Percentiles rank a stretch among this genome's conserved stretches.
These are phyloP conservation scores for Druceiella hillmani DNA, from an alignment of 2,888 invertebrate species.

Conservation along the genomic window DNA sequence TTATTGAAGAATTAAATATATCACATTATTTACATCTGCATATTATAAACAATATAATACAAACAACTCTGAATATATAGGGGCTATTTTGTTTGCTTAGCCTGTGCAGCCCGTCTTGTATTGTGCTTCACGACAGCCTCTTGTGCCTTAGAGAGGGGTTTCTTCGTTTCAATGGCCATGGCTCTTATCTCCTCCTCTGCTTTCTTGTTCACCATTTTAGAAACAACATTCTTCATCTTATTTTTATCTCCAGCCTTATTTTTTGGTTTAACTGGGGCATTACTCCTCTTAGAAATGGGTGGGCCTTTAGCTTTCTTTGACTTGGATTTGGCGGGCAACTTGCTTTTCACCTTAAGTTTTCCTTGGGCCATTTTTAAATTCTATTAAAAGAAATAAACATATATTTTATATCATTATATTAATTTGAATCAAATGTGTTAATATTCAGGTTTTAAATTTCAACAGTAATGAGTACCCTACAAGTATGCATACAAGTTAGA, in stretches of 20 bases:
- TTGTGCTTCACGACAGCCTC: neutral
- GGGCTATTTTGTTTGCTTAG: too few relatives aligned
- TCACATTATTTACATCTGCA: too few relatives aligned
- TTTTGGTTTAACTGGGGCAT: conserved; percentile 51
- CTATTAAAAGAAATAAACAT: too few relatives aligned
- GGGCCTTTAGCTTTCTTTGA: conserved; percentile 36
- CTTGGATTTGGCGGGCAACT: conserved; percentile 37
- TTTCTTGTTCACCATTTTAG: conserved; percentile 51
- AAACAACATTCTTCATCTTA: conserved; percentile 49
- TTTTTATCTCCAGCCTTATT: conserved; percentile 47
- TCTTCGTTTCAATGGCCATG: neutral
- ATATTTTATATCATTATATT: too few relatives aligned
- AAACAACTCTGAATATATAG: too few relatives aligned
- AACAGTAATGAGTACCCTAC: too few relatives aligned
- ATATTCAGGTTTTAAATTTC: too few relatives aligned
- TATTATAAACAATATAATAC: too few relatives aligned
- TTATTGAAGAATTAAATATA: too few relatives aligned
- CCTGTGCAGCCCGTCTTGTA: too few relatives aligned
- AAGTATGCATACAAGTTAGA: too few relatives aligned
- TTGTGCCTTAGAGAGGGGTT: neutral
- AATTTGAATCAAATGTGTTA: too few relatives aligned
- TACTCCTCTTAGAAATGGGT: conserved; percentile 40
- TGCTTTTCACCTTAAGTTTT: conserved; percentile 48
- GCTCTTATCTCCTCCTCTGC: conserved; percentile 51
- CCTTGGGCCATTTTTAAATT: conserved; percentile 55